Percentiles rank a stretch among this genome's conserved stretches.
Evolutionary conservation across 2,888 invertebrate genomes (phyloP).

Genomic region (Tenodera sinensis): DNA sequence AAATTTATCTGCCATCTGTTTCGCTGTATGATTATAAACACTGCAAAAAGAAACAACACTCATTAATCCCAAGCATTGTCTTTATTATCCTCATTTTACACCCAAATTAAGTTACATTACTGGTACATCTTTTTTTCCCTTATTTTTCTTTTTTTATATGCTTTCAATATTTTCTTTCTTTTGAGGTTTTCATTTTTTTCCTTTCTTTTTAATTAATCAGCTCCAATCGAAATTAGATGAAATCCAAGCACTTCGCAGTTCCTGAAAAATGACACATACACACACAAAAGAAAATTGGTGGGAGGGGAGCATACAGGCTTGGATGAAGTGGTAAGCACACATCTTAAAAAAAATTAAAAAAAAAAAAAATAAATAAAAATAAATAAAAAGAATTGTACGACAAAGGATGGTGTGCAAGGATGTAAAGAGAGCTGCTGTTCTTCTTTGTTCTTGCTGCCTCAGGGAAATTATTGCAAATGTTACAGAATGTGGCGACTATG

Average conservation of each 20-base stretch:
- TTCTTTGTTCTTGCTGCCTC: not conserved
- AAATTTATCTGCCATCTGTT: no score
- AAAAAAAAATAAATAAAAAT: no score
- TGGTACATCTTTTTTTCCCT: not conserved
- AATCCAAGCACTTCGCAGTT: constrained; percentile 16
- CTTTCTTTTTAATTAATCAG: not conserved
- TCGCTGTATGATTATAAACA: no score
- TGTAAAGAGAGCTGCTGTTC: not conserved
- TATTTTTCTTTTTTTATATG: not conserved
- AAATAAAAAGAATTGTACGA: not conserved
- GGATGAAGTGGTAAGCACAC: not conserved
- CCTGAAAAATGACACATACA: constrained; percentile 18
- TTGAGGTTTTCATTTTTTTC: not conserved
- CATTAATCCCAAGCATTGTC: not conserved
- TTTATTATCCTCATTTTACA: not conserved
- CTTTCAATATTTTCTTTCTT: not conserved
- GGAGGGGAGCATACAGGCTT: not conserved
- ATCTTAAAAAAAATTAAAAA: no score
- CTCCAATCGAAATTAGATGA: not conserved
- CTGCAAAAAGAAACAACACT: not conserved
- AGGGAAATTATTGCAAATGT: not conserved
- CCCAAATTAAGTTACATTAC: not conserved
- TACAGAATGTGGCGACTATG: not conserved
- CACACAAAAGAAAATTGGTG: not conserved
- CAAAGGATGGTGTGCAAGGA: not conserved